These are phyloP conservation scores for Enteromius argenteus DNA, from an alignment of 2,797 vertebrate species.

Conservation along the genomic window DNA sequence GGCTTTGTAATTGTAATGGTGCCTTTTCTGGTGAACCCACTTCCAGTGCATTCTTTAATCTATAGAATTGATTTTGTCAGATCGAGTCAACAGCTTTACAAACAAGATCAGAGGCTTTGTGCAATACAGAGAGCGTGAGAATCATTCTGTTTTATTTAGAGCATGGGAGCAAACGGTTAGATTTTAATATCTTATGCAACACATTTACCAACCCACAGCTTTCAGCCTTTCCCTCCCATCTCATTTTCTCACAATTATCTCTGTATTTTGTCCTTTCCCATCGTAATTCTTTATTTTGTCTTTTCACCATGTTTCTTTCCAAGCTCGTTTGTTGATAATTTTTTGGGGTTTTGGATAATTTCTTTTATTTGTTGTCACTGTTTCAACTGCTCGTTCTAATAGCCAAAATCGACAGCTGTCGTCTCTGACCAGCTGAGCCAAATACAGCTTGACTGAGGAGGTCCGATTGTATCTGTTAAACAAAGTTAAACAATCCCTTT, in stretches of 20 bases:
- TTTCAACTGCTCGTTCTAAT: conserved; percentile 6
- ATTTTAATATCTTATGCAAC: conserved; percentile 13
- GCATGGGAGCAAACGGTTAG: conserved; percentile 7
- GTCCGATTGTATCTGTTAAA: conserved; percentile 63
- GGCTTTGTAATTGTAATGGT: not conserved
- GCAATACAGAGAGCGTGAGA: conserved; percentile 7
- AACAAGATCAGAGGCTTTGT: conserved; percentile 2
- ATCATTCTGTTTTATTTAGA: not conserved
- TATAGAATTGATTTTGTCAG: conserved; percentile 10
- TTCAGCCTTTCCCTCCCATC: conserved; percentile 32
- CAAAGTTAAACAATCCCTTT: conserved; percentile 64
- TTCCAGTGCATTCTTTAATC: conserved; percentile 10
- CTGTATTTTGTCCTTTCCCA: not conserved
- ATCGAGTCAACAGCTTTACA: conserved; percentile 28
- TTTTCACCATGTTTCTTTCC: conserved; percentile 16
- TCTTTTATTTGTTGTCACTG: not conserved
- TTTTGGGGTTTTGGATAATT: not conserved
- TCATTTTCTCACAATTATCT: conserved; percentile 26
- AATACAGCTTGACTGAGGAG: conserved; percentile 65
- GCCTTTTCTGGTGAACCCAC: not conserved
- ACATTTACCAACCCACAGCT: conserved; percentile 51
- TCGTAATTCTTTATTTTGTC: not conserved
- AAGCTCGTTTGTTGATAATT: conserved; percentile 40
- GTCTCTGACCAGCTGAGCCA: conserved; percentile 37
- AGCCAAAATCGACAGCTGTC: not conserved